Conservation (phyloP, 2,797 vertebrate species). For the Caiman crocodilus region DNA sequence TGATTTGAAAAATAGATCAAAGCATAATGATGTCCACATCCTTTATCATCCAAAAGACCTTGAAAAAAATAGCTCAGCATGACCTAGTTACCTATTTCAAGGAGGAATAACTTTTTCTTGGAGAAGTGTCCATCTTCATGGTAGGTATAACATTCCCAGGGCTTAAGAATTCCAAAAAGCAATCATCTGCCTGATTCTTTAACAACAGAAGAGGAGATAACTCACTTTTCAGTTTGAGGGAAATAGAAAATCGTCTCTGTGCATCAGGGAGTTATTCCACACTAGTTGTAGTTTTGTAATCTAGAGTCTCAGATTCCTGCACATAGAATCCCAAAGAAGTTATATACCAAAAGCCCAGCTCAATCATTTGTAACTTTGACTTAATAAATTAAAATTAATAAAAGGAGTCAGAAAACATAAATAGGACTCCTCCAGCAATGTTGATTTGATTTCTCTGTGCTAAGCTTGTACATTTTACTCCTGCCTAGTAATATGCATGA, state of each 20-base stretch:
- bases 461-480: not conserved
- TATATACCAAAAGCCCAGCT: not conserved
- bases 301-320: not conserved
- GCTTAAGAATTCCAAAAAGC: not conserved
- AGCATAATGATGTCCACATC: slow-evolving; percentile 5
- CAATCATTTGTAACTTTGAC: too few relatives aligned
- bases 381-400: not conserved
- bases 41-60: slow-evolving; percentile 27
- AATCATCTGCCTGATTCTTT: not conserved
- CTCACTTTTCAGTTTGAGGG: not conserved
- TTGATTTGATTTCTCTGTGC: not conserved
- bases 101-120: not conserved
- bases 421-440: not conserved
- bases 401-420: not conserved
- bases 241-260: not conserved
- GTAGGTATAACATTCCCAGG: not conserved
- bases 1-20: slow-evolving; percentile 21
- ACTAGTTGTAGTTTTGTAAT: not conserved
- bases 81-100: slow-evolving; percentile 46
- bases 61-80: not conserved
- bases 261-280: not conserved
- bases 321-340: not conserved
- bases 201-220: not conserved
- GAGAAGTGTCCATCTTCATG: not conserved
- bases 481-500: not conserved